These are phyloP conservation scores for Cottus gobio DNA, from an alignment of 2,113 vertebrate genomes.

Conservation along the genomic window DNA sequence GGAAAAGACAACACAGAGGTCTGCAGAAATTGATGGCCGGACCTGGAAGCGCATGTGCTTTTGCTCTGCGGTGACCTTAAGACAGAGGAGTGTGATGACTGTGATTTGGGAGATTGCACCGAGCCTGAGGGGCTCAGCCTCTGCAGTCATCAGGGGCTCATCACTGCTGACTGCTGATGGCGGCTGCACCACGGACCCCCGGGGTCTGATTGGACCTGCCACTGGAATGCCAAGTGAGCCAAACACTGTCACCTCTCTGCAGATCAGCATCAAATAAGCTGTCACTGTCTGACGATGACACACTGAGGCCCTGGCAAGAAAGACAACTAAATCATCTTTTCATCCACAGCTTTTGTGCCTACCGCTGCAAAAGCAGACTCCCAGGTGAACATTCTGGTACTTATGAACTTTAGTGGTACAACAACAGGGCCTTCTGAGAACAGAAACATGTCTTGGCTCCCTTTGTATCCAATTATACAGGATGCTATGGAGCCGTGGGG, in stretches of 20 bases:
- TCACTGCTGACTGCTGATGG: constrained; percentile 54
- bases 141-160: constrained; percentile 58
- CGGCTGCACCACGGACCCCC: constrained; percentile 36
- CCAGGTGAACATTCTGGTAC: constrained; percentile 20
- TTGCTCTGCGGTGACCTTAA: constrained; percentile 46
- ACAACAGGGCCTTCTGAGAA: constrained; percentile 57
- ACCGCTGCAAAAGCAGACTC: constrained; percentile 3
- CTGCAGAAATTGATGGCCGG: constrained; percentile 33
- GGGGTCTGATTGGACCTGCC: constrained; percentile 58
- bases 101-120: constrained; percentile 59
- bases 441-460: constrained; percentile 28
- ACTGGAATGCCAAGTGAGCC: constrained; percentile 52
- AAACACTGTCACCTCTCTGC: constrained; percentile 39
- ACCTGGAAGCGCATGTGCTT: constrained; percentile 17
- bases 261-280: constrained; percentile 21
- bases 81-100: constrained; percentile 48
- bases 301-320: background rate
- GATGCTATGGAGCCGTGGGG: constrained; percentile 39
- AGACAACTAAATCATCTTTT: constrained; percentile 10
- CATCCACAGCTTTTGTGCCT: background rate
- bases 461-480: constrained; percentile 65
- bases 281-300: background rate
- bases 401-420: constrained; percentile 22
- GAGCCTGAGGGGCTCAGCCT: constrained; percentile 47
- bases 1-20: background rate